Evolutionary conservation across 2,113 vertebrate species (phyloP).

Genomic region (Calypte anna): DNA sequence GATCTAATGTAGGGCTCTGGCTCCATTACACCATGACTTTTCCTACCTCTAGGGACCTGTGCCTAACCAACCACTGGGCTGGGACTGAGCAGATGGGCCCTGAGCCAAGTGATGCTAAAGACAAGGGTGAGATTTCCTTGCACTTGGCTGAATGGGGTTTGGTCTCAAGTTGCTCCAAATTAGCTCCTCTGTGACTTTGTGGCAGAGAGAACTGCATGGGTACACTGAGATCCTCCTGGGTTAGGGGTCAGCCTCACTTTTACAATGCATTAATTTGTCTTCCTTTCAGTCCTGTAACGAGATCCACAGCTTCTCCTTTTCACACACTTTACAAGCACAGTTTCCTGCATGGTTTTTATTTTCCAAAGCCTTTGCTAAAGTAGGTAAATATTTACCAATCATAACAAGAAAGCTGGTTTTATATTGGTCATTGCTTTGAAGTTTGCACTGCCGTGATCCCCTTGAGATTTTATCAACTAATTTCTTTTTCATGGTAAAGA

Average conservation of each 20-base stretch:
- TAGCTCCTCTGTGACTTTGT: background rate
- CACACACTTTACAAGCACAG: background rate
- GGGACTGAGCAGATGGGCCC: background rate
- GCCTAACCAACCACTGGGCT: background rate
- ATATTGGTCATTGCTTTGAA: background rate
- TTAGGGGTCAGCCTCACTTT: background rate
- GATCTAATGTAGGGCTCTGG: background rate
- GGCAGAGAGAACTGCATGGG: background rate
- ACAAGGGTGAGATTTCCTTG: background rate
- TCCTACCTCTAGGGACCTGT: background rate
- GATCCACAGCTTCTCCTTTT: background rate
- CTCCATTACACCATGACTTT: background rate
- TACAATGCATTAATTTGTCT: background rate
- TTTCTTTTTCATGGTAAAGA: slow-evolving; percentile 35
- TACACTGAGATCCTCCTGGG: background rate
- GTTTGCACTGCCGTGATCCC: background rate
- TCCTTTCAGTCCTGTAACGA: background rate
- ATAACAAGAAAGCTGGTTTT: background rate
- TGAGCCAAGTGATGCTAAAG: background rate
- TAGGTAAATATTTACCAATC: slow-evolving; percentile 1
- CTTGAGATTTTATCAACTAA: slow-evolving; percentile 17
- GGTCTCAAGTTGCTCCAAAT: background rate
- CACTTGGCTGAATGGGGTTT: background rate
- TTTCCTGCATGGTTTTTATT: slow-evolving; percentile 25
- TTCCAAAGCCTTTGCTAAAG: slow-evolving; percentile 15